These are phyloP conservation scores for Esox lucius DNA, from an alignment of 2,797 vertebrate species.

Conservation along the genomic window DNA sequence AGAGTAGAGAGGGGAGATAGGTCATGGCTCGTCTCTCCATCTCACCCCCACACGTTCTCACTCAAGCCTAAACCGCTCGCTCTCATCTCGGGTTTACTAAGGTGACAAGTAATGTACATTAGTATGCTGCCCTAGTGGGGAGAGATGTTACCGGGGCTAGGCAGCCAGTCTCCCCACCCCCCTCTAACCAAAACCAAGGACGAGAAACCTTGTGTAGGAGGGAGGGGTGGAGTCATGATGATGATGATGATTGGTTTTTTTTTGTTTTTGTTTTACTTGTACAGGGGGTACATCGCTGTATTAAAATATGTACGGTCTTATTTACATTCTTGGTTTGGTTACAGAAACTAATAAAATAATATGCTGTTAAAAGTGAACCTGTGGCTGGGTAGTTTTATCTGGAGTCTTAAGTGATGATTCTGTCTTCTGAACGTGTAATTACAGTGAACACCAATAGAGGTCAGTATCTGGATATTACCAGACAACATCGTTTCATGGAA, in stretches of 20 bases:
- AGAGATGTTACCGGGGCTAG: conserved; percentile 8
- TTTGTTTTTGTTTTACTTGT: conserved; percentile 93
- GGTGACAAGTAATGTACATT: conserved; percentile 68
- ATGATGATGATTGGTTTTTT: conserved; percentile 54
- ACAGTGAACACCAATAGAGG: neutral
- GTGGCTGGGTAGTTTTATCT: conserved; percentile 11
- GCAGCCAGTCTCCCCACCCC: conserved; percentile 73
- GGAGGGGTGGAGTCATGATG: conserved; percentile 61
- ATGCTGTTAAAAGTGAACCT: conserved; percentile 85
- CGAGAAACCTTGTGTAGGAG: conserved; percentile 76
- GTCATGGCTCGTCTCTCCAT: conserved; percentile 58
- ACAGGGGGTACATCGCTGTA: conserved; percentile 99
- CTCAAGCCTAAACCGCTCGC: conserved; percentile 59
- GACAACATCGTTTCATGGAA: too few relatives aligned
- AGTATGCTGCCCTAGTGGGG: conserved; percentile 79
- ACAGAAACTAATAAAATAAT: conserved; percentile 99
- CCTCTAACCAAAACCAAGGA: conserved; percentile 68
- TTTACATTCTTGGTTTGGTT: conserved; percentile 99
- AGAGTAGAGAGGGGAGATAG: conserved; percentile 56
- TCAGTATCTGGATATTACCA: neutral
- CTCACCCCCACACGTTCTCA: conserved; percentile 50
- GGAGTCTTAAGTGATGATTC: neutral
- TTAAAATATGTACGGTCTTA: conserved; percentile 99
- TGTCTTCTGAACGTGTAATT: neutral
- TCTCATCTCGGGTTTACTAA: conserved; percentile 61